Evolutionary conservation across 2,888 invertebrate species (phyloP).

Genomic region (Flexamia atlantica): DNA sequence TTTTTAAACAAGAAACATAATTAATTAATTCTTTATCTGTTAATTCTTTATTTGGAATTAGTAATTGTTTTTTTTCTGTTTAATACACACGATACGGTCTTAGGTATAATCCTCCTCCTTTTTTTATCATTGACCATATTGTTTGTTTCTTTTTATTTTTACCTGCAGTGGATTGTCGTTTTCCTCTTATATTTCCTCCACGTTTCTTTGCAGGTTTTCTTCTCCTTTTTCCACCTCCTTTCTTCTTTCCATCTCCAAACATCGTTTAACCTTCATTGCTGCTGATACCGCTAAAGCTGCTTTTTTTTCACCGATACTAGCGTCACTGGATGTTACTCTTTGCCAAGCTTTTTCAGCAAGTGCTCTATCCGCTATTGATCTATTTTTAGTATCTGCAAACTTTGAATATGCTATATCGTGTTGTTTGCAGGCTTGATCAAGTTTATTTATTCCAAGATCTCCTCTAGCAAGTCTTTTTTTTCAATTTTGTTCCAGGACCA

Average conservation of each 20-base stretch:
- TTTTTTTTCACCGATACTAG: constrained; percentile 70
- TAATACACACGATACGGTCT: background rate
- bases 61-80: background rate
- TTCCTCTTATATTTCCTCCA: background rate
- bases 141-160: constrained; percentile 5
- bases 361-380: constrained; percentile 71
- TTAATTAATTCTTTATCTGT: background rate
- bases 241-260: constrained; percentile 62
- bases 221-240: background rate
- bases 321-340: constrained; percentile 70
- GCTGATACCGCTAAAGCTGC: constrained; percentile 71
- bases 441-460: constrained; percentile 63
- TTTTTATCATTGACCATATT: constrained; percentile 27
- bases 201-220: background rate
- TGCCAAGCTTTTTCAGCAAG: constrained; percentile 72
- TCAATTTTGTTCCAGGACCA: constrained; percentile 64
- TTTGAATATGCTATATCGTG: constrained; percentile 66
- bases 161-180: background rate
- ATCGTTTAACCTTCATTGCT: constrained; percentile 72
- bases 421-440: constrained; percentile 66
- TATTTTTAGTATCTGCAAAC: background rate
- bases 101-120: constrained; percentile 20
- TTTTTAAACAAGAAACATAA: background rate
- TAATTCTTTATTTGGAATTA: constrained; percentile 4
- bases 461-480: constrained; percentile 53